phyloP scores from a whole-genome alignment of 2,888 invertebrate species.

The Dorcus parallelipipedus region DNA sequence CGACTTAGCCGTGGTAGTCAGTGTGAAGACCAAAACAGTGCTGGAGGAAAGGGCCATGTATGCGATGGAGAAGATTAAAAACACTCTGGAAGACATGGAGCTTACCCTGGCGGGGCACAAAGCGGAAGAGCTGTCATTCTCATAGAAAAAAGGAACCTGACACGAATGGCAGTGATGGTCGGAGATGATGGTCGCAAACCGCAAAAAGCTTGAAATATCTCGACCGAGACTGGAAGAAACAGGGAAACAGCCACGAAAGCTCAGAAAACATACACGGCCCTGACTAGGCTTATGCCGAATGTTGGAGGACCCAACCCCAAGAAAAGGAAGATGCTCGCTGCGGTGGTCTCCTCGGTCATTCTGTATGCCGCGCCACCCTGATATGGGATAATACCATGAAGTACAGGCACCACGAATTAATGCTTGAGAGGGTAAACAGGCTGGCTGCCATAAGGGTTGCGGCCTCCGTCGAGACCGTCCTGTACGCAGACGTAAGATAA shows the following conservation, averaged over 20 bases:
- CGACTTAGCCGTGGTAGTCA: neutral
- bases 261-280: neutral
- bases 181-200: too few species aligned
- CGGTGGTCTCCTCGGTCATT: too few species aligned
- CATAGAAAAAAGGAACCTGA: too few species aligned
- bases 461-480: too few species aligned
- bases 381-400: too few species aligned
- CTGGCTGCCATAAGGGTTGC: too few species aligned
- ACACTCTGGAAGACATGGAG: slow-evolving; percentile 5
- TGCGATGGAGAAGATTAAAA: neutral
- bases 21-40: too few species aligned
- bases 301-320: neutral
- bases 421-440: too few species aligned
- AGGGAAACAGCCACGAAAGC: neutral
- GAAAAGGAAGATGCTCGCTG: neutral
- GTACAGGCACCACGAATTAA: too few species aligned
- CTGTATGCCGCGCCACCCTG: too few species aligned
- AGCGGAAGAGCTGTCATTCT: slow-evolving; percentile 9
- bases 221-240: too few species aligned
- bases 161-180: neutral
- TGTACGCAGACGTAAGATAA: too few species aligned
- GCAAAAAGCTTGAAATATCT: neutral
- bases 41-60: neutral
- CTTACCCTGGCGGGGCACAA: slow-evolving; percentile 7
- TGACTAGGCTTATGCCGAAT: neutral